Evolutionary conservation across 53 echinoderm and acorn worm genomes (phyloP), one percentile per base, ranked within the genome.

Genomic region (Paelopatides confundens): DNA sequence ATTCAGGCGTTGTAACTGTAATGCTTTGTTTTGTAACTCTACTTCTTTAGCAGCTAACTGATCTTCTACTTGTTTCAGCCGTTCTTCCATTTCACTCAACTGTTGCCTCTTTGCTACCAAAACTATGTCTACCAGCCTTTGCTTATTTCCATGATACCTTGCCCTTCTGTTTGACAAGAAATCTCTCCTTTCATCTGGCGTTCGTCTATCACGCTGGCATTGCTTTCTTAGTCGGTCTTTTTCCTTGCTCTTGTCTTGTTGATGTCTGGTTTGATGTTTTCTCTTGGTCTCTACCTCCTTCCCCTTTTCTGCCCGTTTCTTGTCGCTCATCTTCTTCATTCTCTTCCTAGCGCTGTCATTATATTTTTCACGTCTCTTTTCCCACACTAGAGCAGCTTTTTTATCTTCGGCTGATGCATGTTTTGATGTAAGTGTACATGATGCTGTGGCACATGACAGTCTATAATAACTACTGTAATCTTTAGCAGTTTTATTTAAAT

Each of bases 161-260:
- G 62, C 81, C 52, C 88, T 38, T 88, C 92, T 92, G 71, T 66
- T 88, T 11, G 76, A 66, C 34, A 63, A 37, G 26, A 88, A 83
- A 30, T 74, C 91, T 68, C 50, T 71, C 65, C n/a, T n/a, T n/a
- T n/a, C n/a, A n/a, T n/a, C n/a, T n/a, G n/a, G n/a, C n/a, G 86
- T 68, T 27, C 65, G 74, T 34, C 37, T 63, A 35, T 74, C 90
- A 62, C 90, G 77, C 81, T 90, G 90, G 13, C 76, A 15, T 67
- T 47, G 77, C 38, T 90, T 90, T 35, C 71, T 86, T 46, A 76
- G 36, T 36, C 78, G 37, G 66, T 65, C 90, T 38, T 90, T 23
- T 58, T 90, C 86, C 37, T 82, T 91, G 36, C 67, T 87, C 40
- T 66, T 49, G 35, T 87, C 82, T 81, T 62, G 46, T 62, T 91